Base-by-base conservation (phyloP, 2,888 invertebrate genomes). In the Cephalotes varians region DNA sequence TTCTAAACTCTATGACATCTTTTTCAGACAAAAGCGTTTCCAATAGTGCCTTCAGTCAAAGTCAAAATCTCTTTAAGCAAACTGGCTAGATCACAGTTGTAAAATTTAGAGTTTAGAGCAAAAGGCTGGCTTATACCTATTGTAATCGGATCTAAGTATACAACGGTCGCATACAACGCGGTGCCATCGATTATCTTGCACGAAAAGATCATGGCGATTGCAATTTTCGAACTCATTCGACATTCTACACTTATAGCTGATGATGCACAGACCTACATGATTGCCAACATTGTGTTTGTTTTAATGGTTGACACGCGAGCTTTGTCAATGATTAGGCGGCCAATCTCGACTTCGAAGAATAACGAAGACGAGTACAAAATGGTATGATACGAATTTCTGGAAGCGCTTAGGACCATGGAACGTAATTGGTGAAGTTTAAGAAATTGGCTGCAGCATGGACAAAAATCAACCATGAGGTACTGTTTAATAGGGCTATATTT, bases 171-270 rank as follows among this genome's bases (percentile, higher is more conserved):
- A 81, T 82, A 84, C 83, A 82, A 72, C 4, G 25, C 34, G 21
- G 40, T 74, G 74, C 86, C 85, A 83, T 81, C 87, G 84, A 89
- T 87, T 89, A 76, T 67, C 49, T 51, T 6, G 54, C 28, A 62
- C 80, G 54, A 44, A 40, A 58, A 56, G 34, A 79, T 18, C 56
- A 77, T 18, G 4, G 12, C 47, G 76, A 81, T 85, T 85, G 85
- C 88, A 88, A 88, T 88, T 88, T 79, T 69, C 56, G 9, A 1
- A 2, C 44, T 18, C 31, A 40, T 21, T 54, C 69, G 40, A 56
- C 51, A 31, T 79, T n/a, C 71, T 79, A 69, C 44, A 71, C 44
- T 71, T 77, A 77, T 44, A 60, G 40, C 9, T 77, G 77, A 77
- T 56, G 77, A 58, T 71, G 56, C 71, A 49, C 34, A 49, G 62